A percentile compares a stretch with the other conserved stretches of the same genome.
Evolutionary conservation across 2,113 vertebrate species (phyloP).

Genomic region (Pungitius pungitius): DNA sequence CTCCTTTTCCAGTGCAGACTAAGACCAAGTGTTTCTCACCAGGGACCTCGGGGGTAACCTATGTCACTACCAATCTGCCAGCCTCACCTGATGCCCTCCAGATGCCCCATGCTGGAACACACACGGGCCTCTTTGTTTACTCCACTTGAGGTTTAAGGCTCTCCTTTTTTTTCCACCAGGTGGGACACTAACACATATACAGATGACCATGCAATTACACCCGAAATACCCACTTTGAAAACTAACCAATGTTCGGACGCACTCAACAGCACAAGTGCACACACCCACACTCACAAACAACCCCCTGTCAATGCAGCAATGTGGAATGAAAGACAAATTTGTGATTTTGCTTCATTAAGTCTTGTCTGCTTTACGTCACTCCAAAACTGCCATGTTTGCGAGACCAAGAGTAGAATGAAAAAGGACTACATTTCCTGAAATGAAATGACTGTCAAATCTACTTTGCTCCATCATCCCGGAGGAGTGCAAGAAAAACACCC

Average conservation of each 20-base stretch:
- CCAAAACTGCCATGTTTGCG: constrained; percentile 88
- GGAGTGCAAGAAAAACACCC: constrained; percentile 26
- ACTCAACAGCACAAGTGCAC: constrained; percentile 11
- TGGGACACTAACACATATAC: constrained; percentile 39
- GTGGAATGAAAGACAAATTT: constrained; percentile 86
- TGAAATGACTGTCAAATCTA: constrained; percentile 67
- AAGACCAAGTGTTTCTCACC: constrained; percentile 73
- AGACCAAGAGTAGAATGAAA: constrained; percentile 82
- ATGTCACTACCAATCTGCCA: constrained; percentile 90
- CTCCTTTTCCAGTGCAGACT: constrained; percentile 59
- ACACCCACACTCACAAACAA: constrained; percentile 48
- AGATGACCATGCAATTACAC: constrained; percentile 31
- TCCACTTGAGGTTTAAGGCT: constrained; percentile 74
- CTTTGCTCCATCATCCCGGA: constrained; percentile 60
- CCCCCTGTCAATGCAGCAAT: constrained; percentile 67
- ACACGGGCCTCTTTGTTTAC: constrained; percentile 93
- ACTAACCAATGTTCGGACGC: constrained; percentile 19
- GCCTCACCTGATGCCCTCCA: constrained; percentile 88
- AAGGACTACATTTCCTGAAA: constrained; percentile 73
- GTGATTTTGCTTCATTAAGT: constrained; percentile 84
- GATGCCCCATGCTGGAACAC: constrained; percentile 88
- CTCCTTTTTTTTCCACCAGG: constrained; percentile 45
- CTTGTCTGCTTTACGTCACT: constrained; percentile 89
- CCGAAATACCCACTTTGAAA: constrained; percentile 26
- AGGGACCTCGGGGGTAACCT: constrained; percentile 88